Evolutionary conservation across 2,888 invertebrate species (phyloP).

Genomic region (Abrostola tripartita): DNA sequence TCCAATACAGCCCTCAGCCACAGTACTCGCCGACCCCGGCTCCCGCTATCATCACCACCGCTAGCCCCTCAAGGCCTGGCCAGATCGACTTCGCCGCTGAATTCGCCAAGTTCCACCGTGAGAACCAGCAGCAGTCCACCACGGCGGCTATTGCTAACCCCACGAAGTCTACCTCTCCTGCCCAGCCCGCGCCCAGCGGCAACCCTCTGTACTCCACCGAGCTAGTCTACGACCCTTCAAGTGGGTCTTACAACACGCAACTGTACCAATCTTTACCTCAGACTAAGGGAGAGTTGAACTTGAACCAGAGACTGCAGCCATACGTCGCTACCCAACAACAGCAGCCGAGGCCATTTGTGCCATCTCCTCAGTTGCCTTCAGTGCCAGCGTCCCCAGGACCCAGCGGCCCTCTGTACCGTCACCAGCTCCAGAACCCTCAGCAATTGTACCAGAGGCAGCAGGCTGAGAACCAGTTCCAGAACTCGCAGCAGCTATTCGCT

Average conservation of each 20-base stretch:
- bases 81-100: slow-evolving; percentile 92
- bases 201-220: slow-evolving; percentile 93
- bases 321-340: slow-evolving; percentile 90
- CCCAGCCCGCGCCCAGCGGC: slow-evolving; percentile 79
- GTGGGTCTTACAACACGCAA: slow-evolving; percentile 93
- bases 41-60: slow-evolving; percentile 71
- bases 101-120: slow-evolving; percentile 92
- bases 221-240: slow-evolving; percentile 92
- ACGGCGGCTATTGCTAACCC: slow-evolving; percentile 73
- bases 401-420: slow-evolving; percentile 83
- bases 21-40: slow-evolving; percentile 79
- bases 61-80: slow-evolving; percentile 61
- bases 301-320: slow-evolving; percentile 93
- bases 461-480: slow-evolving; percentile 88
- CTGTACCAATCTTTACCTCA: slow-evolving; percentile 93
- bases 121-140: slow-evolving; percentile 89
- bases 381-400: slow-evolving; percentile 73
- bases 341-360: slow-evolving; percentile 86
- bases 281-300: slow-evolving; percentile 91
- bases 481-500: slow-evolving; percentile 90
- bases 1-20: slow-evolving; percentile 81
- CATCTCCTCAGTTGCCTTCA: slow-evolving; percentile 88
- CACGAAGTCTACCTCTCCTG: slow-evolving; percentile 72
- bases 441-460: slow-evolving; percentile 89
- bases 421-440: slow-evolving; percentile 83